Evolutionary conservation across 2,113 vertebrate genomes (phyloP).

Genomic region (Oryzias javanicus): DNA sequence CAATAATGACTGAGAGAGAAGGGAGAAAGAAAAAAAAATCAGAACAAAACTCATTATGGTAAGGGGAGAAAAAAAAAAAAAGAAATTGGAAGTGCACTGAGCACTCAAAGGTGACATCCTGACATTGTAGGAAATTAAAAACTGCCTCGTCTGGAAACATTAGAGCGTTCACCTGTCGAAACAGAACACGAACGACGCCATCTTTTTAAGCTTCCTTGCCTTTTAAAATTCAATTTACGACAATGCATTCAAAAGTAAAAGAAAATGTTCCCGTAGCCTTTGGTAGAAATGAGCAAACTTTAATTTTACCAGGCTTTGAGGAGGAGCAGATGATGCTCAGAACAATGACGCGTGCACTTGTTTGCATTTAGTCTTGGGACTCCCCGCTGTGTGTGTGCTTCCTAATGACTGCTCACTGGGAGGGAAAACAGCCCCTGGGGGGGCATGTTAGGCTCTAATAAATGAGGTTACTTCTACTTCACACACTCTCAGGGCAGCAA

Average conservation of each 20-base stretch:
- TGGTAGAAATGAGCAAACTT: constrained; percentile 4
- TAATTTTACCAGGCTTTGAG: constrained; percentile 22
- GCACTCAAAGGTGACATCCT: constrained; percentile 33
- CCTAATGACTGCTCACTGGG: constrained; percentile 50
- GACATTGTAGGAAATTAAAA: constrained; percentile 34
- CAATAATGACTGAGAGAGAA: constrained; percentile 19
- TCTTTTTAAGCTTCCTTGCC: no score
- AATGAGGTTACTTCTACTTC: constrained; percentile 47
- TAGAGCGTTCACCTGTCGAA: constrained; percentile 8
- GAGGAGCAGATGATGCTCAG: constrained; percentile 10
- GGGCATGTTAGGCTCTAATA: constrained; percentile 41
- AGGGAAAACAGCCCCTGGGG: constrained; percentile 30
- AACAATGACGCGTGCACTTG: constrained; percentile 37
- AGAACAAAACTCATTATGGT: constrained; percentile 36
- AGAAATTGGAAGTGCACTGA: constrained; percentile 28
- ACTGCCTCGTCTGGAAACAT: no score
- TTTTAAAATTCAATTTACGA: no score
- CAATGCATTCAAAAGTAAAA: no score
- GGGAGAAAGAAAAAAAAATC: constrained; percentile 1
- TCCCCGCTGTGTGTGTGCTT: constrained; percentile 38
- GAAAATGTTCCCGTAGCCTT: no score
- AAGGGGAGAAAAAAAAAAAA: constrained; percentile 4
- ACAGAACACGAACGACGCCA: not conserved
- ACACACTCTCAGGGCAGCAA: constrained; percentile 45
- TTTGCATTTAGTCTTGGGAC: constrained; percentile 46